A percentile compares a stretch with the other conserved stretches of the same genome.
Evolutionary conservation across 2,797 vertebrate genomes (phyloP).

Genomic region (Harpagifer antarcticus): DNA sequence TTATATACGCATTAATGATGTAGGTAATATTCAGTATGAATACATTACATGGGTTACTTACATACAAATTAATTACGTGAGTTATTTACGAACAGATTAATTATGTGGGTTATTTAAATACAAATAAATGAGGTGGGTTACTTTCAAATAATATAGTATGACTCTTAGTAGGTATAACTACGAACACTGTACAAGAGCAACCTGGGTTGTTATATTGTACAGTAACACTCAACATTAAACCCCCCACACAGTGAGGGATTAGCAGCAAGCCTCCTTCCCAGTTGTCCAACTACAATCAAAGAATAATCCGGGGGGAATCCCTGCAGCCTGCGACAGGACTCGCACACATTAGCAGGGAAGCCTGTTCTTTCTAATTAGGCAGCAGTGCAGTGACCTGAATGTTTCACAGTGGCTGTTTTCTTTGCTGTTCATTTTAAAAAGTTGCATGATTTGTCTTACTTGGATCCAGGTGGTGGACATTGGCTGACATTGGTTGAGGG

Average conservation of each 20-base stretch:
- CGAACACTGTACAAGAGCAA: too few relatives aligned
- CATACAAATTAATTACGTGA: too few relatives aligned
- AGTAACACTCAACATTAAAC: conserved; percentile 24
- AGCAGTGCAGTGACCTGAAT: neutral
- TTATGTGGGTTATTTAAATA: too few relatives aligned
- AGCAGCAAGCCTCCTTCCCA: conserved; percentile 56
- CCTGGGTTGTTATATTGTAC: conserved; percentile 3
- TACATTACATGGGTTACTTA: too few relatives aligned
- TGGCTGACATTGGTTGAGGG: conserved; percentile 64
- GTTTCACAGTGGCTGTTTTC: conserved; percentile 5
- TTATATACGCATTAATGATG: too few relatives aligned
- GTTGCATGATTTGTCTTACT: neutral
- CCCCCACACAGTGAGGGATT: conserved; percentile 58
- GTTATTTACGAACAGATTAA: too few relatives aligned
- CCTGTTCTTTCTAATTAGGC: conserved; percentile 48
- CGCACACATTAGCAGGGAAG: conserved; percentile 32
- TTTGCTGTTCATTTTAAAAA: conserved; percentile 5
- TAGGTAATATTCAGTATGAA: too few relatives aligned
- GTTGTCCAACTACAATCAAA: conserved; percentile 65
- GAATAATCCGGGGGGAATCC: conserved; percentile 77
- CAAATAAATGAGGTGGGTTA: too few relatives aligned
- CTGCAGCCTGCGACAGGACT: conserved; percentile 55
- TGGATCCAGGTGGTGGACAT: conserved; percentile 35
- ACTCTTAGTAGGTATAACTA: too few relatives aligned
- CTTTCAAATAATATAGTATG: too few relatives aligned